These are phyloP conservation scores for Baryphthengus martii DNA, from an alignment of 2,113 vertebrate species.

Conservation along the genomic window DNA sequence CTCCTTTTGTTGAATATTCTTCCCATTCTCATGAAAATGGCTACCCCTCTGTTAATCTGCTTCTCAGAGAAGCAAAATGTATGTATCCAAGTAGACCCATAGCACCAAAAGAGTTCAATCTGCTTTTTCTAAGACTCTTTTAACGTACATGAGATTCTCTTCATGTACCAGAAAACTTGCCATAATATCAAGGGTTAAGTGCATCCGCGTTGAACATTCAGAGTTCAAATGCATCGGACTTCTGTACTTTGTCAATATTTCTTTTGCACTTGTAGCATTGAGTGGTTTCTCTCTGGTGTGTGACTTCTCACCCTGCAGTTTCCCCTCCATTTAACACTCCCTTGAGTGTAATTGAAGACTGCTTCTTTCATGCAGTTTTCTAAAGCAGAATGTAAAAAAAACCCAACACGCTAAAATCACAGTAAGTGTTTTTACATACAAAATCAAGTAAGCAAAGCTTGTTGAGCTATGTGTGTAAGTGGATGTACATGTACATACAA, in stretches of 20 bases:
- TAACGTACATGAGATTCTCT: neutral
- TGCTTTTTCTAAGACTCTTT: neutral
- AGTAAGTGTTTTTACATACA: neutral
- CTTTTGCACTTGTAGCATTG: neutral
- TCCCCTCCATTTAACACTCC: conserved; percentile 9
- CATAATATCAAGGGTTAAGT: neutral
- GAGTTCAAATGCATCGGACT: neutral
- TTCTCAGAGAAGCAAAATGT: neutral
- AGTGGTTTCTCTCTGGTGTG: conserved; percentile 5
- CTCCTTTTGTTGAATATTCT: neutral
- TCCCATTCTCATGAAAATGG: neutral
- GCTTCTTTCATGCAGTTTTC: neutral
- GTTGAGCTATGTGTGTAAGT: neutral
- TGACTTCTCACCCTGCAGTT: neutral
- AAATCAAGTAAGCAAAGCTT: neutral
- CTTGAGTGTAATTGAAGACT: neutral
- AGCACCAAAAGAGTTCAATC: neutral
- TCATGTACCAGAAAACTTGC: neutral
- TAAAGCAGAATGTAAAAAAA: neutral
- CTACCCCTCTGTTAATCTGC: neutral
- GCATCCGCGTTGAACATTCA: neutral
- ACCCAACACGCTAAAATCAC: neutral
- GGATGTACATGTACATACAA: accelerated
- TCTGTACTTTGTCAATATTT: conserved; percentile 37
- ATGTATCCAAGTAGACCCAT: neutral